Percentiles rank a stretch among this genome's conserved stretches.
Conservation (phyloP, 2,888 invertebrate species). For the Scelioninae gen. 2 region DNA sequence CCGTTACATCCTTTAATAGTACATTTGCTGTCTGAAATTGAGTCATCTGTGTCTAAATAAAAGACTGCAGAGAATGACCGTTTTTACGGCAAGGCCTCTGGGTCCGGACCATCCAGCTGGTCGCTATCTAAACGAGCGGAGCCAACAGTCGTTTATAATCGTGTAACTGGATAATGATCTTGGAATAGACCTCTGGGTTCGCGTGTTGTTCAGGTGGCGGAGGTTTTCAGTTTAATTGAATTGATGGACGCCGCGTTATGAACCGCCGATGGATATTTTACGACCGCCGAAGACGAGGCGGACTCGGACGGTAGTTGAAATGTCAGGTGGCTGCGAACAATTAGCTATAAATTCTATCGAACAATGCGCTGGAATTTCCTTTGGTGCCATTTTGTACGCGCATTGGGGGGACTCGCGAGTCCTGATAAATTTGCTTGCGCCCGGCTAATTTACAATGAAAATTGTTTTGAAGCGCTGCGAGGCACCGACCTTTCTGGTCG, state of each 20-base stretch:
- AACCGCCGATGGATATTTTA: conserved; percentile 4
- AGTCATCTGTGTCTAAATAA: too few species aligned
- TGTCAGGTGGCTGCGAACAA: conserved; percentile 19
- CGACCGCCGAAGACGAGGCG: not conserved
- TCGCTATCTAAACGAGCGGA: conserved; percentile 14
- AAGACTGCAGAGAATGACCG: too few species aligned
- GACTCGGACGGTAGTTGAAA: not conserved
- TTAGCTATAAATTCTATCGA: conserved; percentile 26
- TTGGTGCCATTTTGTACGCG: not conserved
- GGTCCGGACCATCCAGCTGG: not conserved
- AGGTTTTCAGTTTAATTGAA: conserved; percentile 21
- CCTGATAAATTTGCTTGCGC: not conserved
- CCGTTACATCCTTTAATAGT: too few species aligned
- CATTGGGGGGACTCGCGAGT: not conserved
- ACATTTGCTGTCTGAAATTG: too few species aligned
- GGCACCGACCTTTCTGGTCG: too few species aligned
- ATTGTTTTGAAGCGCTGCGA: too few species aligned
- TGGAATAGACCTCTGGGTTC: conserved; percentile 11
- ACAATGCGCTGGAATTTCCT: conserved; percentile 16
- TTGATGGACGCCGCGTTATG: conserved; percentile 10
- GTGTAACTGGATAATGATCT: conserved; percentile 18
- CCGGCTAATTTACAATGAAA: not conserved
- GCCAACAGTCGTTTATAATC: conserved; percentile 10
- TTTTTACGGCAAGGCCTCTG: not conserved
- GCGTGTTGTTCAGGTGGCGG: conserved; percentile 3